Evolutionary conservation across 2,113 vertebrate species (phyloP).

Genomic region (Strigops habroptila): DNA sequence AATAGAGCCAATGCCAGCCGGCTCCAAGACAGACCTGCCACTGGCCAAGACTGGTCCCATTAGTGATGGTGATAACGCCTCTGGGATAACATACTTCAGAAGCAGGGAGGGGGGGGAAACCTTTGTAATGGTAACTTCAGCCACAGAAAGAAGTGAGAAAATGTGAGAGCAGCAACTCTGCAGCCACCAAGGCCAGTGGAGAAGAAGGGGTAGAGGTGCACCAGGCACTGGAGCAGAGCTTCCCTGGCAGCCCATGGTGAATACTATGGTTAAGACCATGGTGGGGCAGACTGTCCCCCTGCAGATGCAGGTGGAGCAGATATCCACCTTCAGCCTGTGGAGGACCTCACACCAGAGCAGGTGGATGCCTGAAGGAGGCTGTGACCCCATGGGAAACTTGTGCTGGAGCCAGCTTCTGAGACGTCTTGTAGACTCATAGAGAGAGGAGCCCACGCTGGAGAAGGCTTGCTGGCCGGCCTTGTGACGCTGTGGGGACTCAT

Average conservation of each 20-base stretch:
- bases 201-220: background rate
- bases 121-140: background rate
- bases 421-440: background rate
- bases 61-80: background rate
- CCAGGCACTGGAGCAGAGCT: background rate
- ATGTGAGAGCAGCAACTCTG: background rate
- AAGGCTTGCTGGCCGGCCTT: background rate
- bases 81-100: background rate
- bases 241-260: background rate
- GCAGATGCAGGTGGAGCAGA: background rate
- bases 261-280: background rate
- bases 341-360: background rate
- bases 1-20: too few species aligned
- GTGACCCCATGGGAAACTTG: too few species aligned
- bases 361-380: background rate
- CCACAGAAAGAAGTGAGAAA: background rate
- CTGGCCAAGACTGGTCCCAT: background rate
- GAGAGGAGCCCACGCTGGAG: background rate
- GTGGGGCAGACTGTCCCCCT: background rate
- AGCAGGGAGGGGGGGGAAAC: background rate
- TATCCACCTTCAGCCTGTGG: background rate
- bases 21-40: too few species aligned
- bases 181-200: background rate
- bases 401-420: background rate
- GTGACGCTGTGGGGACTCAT: background rate